Percentiles rank a stretch among this genome's conserved stretches.
These are phyloP conservation scores for Stenichneumon culpator DNA, from an alignment of 2,888 invertebrate genomes.

Conservation along the genomic window DNA sequence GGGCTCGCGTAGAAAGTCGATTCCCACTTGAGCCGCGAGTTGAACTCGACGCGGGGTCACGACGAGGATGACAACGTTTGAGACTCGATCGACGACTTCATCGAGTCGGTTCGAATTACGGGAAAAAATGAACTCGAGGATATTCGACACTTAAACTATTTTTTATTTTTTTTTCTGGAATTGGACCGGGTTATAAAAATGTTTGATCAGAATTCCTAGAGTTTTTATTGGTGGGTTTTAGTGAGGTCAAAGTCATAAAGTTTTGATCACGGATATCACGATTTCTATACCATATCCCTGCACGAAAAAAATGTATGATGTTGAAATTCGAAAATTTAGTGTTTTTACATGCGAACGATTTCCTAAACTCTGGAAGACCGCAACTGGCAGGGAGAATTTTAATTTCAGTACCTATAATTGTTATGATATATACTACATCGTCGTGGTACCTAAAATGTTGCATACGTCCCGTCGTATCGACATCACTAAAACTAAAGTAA, in stretches of 20 bases:
- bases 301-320: neutral
- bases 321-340: neutral
- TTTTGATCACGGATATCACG: neutral
- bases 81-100: conserved; percentile 28
- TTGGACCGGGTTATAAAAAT: neutral
- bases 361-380: neutral
- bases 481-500: neutral
- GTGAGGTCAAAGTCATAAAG: neutral
- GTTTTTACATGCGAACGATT: neutral
- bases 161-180: neutral
- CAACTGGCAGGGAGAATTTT: neutral
- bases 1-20: conserved; percentile 48
- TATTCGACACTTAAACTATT: neutral
- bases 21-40: conserved; percentile 26
- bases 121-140: neutral
- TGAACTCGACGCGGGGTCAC: conserved; percentile 33
- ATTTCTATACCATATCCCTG: neutral
- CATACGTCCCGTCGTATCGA: neutral
- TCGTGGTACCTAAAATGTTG: neutral
- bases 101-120: neutral
- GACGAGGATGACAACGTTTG: conserved; percentile 1
- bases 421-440: neutral
- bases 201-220: neutral
- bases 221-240: neutral
- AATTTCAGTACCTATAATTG: neutral